A percentile compares a stretch with the other conserved stretches of the same genome.
Conservation (phyloP, 2,888 invertebrate species). For the Mythimna albipuncta region DNA sequence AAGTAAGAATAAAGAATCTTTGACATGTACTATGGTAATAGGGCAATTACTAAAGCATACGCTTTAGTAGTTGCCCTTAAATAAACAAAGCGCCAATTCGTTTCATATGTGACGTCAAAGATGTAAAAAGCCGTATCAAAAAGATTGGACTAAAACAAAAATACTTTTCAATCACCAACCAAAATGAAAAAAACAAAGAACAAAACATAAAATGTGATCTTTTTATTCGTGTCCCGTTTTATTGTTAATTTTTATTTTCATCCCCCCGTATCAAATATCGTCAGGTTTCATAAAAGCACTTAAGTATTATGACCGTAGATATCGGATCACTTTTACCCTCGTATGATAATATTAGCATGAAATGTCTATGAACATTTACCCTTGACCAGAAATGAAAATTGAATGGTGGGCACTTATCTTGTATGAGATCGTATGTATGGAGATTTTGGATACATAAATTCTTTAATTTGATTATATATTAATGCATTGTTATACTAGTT, state of each 20-base stretch:
- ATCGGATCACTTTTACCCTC: constrained; percentile 65
- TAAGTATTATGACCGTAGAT: constrained; percentile 61
- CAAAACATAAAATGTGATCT: constrained; percentile 40
- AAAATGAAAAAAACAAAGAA: background rate
- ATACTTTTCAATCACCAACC: no score
- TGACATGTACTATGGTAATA: no score
- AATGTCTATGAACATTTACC: constrained; percentile 64
- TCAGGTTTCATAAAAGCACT: constrained; percentile 65
- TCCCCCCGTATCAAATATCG: constrained; percentile 60
- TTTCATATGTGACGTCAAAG: no score
- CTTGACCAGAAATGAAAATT: constrained; percentile 64
- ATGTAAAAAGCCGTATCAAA: no score
- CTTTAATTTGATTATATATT: constrained; percentile 11
- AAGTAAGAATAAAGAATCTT: no score
- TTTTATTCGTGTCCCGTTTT: constrained; percentile 61
- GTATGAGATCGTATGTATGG: constrained; percentile 41
- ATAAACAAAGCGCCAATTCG: no score
- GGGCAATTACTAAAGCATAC: no score
- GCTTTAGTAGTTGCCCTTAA: no score
- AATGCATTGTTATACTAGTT: background rate
- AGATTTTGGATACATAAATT: constrained; percentile 34
- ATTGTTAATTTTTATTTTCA: constrained; percentile 66
- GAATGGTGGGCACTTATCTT: constrained; percentile 56
- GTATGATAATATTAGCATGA: constrained; percentile 65
- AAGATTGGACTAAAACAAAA: no score